These are phyloP conservation scores for Paramuricea clavata DNA, from an alignment of 92 coral and sea anemone species.

Conservation along the genomic window DNA sequence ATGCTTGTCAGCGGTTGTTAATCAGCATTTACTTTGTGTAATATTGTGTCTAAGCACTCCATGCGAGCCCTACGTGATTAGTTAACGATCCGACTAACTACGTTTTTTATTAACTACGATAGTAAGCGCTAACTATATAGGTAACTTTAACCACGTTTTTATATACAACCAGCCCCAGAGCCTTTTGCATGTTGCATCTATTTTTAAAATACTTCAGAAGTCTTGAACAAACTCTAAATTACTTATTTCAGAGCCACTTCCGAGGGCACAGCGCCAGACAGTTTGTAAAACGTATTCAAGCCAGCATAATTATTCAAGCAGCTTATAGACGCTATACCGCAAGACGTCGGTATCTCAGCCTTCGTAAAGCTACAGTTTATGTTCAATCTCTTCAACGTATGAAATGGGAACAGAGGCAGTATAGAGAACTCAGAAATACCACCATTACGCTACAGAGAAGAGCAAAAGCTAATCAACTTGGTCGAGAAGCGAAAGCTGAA, in stretches of 20 bases:
- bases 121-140: too few relatives aligned
- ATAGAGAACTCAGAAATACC: constrained; percentile 32
- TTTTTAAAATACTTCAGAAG: background rate
- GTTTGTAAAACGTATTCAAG: constrained; percentile 45
- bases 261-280: constrained; percentile 55
- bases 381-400: constrained; percentile 64
- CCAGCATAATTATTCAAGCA: constrained; percentile 64
- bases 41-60: too few relatives aligned
- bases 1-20: too few relatives aligned
- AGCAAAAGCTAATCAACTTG: constrained; percentile 63
- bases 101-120: too few relatives aligned
- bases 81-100: too few relatives aligned
- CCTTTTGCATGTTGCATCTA: too few relatives aligned
- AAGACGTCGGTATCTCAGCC: constrained; percentile 53
- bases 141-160: too few relatives aligned
- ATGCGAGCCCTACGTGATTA: too few relatives aligned
- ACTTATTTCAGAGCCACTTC: constrained; percentile 29
- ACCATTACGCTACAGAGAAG: constrained; percentile 68
- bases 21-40: too few relatives aligned
- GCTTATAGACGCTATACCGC: constrained; percentile 36
- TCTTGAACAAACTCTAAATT: background rate
- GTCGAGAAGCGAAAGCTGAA: constrained; percentile 41
- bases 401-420: constrained; percentile 49
- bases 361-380: constrained; percentile 60
- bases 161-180: too few relatives aligned